Base-by-base conservation (phyloP, 37 sponge, comb jelly and placozoan genomes). In the Lycopodina hypogea region DNA sequence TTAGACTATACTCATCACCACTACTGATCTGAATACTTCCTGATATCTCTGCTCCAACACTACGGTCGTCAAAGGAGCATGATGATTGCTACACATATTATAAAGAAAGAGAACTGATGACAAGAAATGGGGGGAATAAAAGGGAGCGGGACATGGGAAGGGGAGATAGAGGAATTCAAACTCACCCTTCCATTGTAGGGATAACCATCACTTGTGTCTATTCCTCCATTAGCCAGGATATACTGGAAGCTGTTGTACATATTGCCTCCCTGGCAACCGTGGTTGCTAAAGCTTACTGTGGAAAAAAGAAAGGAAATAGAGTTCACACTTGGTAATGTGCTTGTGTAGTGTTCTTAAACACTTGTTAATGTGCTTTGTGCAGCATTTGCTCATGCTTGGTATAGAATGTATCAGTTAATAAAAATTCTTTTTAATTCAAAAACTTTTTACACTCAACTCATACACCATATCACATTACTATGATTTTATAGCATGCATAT, bases 191-290 rank as follows among this genome's bases (percentile, higher is more conserved):
- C 94, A 40, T 32, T 58, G 72, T 89, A 94, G 15, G 91, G 83
- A 41, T 94, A 94, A 18, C 71, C 56, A 55, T 34, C 76, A 12
- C 75, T 75, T 26, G 88, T 87, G 86, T 90, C 91, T 22, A 87
- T 56, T 33, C 94, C 94, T 12, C 66, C 90, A 82, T 90, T 88
- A 30, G 72, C 56, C 23, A 92, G 56, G 26, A 95, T 51, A 74
- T 95, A 95, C 32, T 88, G 64, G 71, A 79, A 86, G 51, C 87
- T 70, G 40, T 86, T 55, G 78, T 91, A 72, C 82, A 85, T 88
- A 69, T 84, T 74, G 3, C 92, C 95, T n/a, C 92, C 95, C 37
- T 82, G 42, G 51, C 92, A 95, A 22, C 92, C 92, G 68, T 91
- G 81, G 80, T 96, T 93, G 18, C 94, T 92, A 56, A 79, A 90